These are phyloP conservation scores for Drepanosiphum platanoidis DNA, from an alignment of 2,888 invertebrate species.

Conservation along the genomic window DNA sequence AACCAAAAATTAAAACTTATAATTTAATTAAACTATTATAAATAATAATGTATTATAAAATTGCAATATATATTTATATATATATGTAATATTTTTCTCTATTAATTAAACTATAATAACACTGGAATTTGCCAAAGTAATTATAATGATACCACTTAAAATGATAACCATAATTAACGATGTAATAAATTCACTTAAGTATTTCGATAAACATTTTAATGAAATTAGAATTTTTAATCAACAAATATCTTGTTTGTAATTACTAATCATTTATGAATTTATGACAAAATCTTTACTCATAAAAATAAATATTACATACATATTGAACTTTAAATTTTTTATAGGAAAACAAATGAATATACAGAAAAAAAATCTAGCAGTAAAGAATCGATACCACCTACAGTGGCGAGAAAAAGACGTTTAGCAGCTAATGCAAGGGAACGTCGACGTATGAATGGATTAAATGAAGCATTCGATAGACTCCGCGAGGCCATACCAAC, in stretches of 20 bases:
- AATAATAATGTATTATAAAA: not conserved
- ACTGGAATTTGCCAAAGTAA: not conserved
- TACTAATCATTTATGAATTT: not conserved
- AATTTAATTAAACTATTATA: not conserved
- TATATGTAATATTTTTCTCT: not conserved
- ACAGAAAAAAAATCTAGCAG: not conserved
- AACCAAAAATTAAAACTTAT: not conserved
- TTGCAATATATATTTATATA: not conserved
- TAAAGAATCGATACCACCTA: constrained; percentile 66
- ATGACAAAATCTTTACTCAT: no score
- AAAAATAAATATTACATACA: not conserved
- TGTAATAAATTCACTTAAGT: not conserved
- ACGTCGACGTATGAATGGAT: constrained; percentile 78
- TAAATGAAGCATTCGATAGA: constrained; percentile 80
- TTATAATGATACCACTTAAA: not conserved
- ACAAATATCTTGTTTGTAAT: not conserved
- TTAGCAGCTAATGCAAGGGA: constrained; percentile 81
- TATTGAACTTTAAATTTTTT: not conserved
- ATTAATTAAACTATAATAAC: not conserved
- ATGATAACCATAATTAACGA: not conserved
- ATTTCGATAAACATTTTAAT: not conserved
- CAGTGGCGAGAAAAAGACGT: constrained; percentile 72
- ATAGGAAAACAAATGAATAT: constrained; percentile 31
- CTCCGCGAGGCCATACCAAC: constrained; percentile 77
- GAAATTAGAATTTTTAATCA: not conserved